These are phyloP conservation scores for Trachops cirrhosus DNA, from an alignment of 2,797 vertebrate species.

Conservation along the genomic window DNA sequence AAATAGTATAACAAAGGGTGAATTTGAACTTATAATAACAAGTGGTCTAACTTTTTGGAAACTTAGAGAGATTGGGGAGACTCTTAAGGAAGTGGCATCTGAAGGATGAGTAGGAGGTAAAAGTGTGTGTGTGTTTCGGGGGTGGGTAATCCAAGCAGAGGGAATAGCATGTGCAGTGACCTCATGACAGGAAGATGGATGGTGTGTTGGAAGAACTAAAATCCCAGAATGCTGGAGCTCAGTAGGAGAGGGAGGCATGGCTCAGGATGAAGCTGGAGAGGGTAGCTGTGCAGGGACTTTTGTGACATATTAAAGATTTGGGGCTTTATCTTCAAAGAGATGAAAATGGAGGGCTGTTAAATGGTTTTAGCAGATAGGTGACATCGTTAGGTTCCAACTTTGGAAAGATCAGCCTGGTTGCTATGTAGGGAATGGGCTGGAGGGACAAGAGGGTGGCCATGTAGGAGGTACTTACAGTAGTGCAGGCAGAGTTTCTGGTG, in stretches of 20 bases:
- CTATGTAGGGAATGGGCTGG: no score
- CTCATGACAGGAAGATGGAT: neutral
- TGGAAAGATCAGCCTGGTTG: neutral
- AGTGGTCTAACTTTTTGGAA: neutral
- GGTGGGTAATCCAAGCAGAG: neutral
- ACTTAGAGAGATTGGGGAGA: neutral
- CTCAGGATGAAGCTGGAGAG: neutral
- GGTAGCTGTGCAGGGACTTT: neutral
- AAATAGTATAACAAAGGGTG: accelerated
- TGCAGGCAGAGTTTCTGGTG: neutral
- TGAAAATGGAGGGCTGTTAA: neutral
- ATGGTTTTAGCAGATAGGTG: neutral
- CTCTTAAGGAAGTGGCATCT: neutral
- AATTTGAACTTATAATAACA: neutral
- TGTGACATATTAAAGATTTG: neutral
- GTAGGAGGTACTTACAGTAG: neutral
- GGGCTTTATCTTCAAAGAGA: neutral
- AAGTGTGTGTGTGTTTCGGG: neutral
- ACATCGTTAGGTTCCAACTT: accelerated
- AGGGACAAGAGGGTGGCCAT: neutral
- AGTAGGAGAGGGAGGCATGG: neutral
- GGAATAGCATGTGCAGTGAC: neutral
- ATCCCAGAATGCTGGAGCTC: no score
- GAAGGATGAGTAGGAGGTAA: neutral
- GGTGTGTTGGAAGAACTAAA: neutral